phyloP scores from a whole-genome alignment of 2,797 vertebrate genomes.

The Lycodopsis pacificus region DNA sequence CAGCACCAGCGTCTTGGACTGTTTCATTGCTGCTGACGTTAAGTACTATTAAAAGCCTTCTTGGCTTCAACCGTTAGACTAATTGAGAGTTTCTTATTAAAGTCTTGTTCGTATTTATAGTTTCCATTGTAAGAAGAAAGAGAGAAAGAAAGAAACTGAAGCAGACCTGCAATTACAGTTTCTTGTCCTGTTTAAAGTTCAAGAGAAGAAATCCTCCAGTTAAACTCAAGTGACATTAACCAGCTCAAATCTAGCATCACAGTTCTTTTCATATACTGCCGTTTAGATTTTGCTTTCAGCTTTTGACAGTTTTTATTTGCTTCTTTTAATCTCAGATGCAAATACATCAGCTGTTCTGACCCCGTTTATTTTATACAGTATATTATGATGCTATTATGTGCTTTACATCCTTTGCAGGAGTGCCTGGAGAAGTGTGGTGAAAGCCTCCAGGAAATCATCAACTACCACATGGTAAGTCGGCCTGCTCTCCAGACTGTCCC shows the following conservation, averaged over 20 bases:
- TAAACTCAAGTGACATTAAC: conserved; percentile 52
- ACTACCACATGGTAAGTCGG: conserved; percentile 95
- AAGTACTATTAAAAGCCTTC: conserved; percentile 75
- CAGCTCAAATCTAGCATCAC: conserved; percentile 30
- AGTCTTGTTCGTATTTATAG: conserved; percentile 72
- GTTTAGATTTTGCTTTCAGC: conserved; percentile 22
- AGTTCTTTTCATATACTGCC: conserved; percentile 38
- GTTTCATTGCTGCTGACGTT: conserved; percentile 69
- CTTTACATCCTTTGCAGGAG: conserved; percentile 82
- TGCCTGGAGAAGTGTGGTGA: conserved; percentile 95
- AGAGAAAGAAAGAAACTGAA: conserved; percentile 41
- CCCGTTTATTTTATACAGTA: neutral
- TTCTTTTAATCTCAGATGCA: neutral
- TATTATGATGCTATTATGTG: conserved; percentile 22
- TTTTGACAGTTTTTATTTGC: conserved; percentile 17
- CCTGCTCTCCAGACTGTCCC: conserved; percentile 31
- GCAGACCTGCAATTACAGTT: conserved; percentile 64
- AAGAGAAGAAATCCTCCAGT: conserved; percentile 31
- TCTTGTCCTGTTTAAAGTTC: conserved; percentile 50
- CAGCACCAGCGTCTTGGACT: conserved; percentile 30
- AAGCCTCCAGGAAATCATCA: conserved; percentile 96
- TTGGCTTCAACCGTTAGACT: conserved; percentile 67
- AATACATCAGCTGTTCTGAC: conserved; percentile 13
- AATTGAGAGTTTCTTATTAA: conserved; percentile 78
- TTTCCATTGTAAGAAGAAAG: conserved; percentile 78